Conservation (phyloP, 2,888 invertebrate species). For the Oscheius sp. region DNA sequence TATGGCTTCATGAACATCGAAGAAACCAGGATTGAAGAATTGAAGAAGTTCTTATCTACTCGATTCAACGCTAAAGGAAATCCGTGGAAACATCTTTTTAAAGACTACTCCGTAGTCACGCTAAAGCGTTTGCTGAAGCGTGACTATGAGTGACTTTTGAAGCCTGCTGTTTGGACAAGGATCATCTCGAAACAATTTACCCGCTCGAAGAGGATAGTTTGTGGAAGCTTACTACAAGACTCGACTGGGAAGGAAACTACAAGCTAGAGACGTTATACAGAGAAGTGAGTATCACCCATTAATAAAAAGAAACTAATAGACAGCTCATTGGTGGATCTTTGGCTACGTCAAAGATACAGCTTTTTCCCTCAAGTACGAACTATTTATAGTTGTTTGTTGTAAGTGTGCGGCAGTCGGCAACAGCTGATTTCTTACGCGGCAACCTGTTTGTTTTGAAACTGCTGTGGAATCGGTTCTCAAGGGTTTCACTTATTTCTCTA, state of each 20-base stretch:
- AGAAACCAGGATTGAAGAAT: background rate
- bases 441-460: background rate
- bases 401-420: background rate
- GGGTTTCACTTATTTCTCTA: too few relatives aligned
- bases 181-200: too few relatives aligned
- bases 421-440: constrained; percentile 7
- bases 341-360: constrained; percentile 56
- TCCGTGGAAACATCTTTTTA: background rate
- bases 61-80: background rate
- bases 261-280: background rate
- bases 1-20: background rate
- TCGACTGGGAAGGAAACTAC: too few relatives aligned
- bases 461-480: too few relatives aligned
- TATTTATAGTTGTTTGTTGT: too few relatives aligned
- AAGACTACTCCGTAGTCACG: background rate
- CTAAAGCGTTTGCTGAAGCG: background rate
- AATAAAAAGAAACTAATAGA: background rate
- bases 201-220: too few relatives aligned
- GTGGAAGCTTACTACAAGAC: too few relatives aligned
- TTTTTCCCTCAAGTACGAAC: constrained; percentile 40
- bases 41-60: background rate
- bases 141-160: background rate
- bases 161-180: too few relatives aligned
- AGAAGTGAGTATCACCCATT: background rate
- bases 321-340: constrained; percentile 17